Percentiles rank a stretch among this genome's conserved stretches.
These are phyloP conservation scores for Hyperopisus bebe DNA, from an alignment of 2,113 vertebrate genomes.

Conservation along the genomic window DNA sequence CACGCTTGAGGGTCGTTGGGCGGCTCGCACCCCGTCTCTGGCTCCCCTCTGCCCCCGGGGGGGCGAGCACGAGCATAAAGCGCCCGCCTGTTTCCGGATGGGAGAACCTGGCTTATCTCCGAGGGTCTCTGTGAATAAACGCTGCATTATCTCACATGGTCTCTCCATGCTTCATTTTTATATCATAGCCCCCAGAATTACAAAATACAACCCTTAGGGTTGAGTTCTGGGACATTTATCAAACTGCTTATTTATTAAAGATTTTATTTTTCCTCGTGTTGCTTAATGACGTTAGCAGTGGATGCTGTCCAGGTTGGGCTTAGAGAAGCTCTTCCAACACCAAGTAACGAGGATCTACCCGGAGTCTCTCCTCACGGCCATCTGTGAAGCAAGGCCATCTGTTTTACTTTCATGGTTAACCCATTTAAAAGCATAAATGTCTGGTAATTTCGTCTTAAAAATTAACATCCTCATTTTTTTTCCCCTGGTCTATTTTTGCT, in stretches of 20 bases:
- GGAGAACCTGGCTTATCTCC: not conserved
- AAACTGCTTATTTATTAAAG: not conserved
- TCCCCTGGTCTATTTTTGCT: not conserved
- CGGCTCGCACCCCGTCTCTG: not conserved
- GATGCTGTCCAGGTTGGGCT: not conserved
- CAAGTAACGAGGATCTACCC: not conserved
- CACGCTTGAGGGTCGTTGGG: not conserved
- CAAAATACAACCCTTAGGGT: not conserved
- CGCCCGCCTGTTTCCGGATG: not conserved
- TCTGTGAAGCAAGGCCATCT: not conserved
- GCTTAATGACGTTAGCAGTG: not conserved
- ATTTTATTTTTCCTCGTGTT: not conserved
- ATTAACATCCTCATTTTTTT: not conserved
- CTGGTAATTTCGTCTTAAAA: not conserved
- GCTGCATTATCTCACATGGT: not conserved
- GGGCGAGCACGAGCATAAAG: not conserved
- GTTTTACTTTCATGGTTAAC: not conserved
- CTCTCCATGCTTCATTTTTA: not conserved
- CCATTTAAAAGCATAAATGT: slow-evolving; percentile 6
- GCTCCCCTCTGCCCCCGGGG: not conserved
- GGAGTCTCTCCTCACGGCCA: not conserved
- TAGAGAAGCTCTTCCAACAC: not conserved
- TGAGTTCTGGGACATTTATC: not conserved
- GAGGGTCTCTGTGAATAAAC: not conserved
- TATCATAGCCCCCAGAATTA: not conserved